Evolutionary conservation across 2,797 vertebrate species (phyloP), one percentile per base, ranked within the genome.

Genomic region (Notamacropus eugenii): DNA sequence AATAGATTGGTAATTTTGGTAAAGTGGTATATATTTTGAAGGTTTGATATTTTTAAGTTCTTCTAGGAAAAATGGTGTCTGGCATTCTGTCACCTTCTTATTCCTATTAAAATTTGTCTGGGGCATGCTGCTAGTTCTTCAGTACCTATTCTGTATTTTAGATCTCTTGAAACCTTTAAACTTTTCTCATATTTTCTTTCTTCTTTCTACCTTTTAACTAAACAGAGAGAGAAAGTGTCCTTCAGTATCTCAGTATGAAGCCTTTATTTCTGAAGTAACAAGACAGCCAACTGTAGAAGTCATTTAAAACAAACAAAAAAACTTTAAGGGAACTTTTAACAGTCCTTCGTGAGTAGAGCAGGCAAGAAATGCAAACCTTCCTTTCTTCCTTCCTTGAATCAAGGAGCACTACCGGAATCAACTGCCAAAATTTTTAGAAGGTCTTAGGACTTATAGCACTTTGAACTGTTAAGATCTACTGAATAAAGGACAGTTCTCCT

Each of bases 341-440:
- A 98, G 98, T 98, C 98, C 98, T 99, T 99, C 98, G 97, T 98
- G 99, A 98, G 97, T 99, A 99, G 99, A 99, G 98, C 99, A 99
- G 98, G 98, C 98, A 98, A 99, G 98, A 99, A 98, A 99, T 98
- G 98, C 98, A 99, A 98, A 99, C 98, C 98, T 98, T 98, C 98
- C 99, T 98, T 98, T 97, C 97, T 99, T 97, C 97, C 98, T 99
- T 99, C 99, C 99, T 99, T 99, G 99, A 99, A 99, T 99, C 99
- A 99, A 99, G 99, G 99, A 99, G 98, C 99, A 99, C 98, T 98
- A 98, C 98, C 98, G 98, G 99, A 99, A 98, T 99, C 98, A 98
- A 96, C 97, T 98, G 98, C 98, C 99, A 98, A 98, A 98, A 98
- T 98, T 98, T 98, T 96, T 98, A 98, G 98, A 99, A 98, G 97